Base-by-base conservation (phyloP, 2,113 vertebrate genomes). In the Azemiops feae region DNA sequence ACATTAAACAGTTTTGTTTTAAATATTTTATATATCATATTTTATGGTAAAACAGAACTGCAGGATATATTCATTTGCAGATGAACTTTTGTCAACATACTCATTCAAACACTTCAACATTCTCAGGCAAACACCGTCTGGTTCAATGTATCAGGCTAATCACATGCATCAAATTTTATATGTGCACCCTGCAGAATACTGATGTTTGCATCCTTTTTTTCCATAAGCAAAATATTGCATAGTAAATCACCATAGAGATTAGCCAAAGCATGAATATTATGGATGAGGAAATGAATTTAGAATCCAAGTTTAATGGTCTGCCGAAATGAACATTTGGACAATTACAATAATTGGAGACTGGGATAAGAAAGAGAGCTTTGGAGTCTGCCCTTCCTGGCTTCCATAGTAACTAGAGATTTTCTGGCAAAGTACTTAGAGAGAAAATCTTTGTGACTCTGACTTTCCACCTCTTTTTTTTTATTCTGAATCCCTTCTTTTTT, bases 41-140 rank as follows among this genome's bases (percentile, higher is more conserved):
- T 92, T 89, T 25, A 89, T 86, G 81, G 25, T 92, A 64, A 12
- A 60, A 53, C 39, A 91, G 93, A 89, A 25, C 11, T 1, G 60
- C 0, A 10, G 2, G 25, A 6, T 0, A 91, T 1, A 0, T 52
- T 58, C 0, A 1, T 0, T 88, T 25, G 39, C 5, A 0, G 85
- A 20, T 87, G 55, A 90, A 50, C 6, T 3, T 47, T 30, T 54
- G 50, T 81, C 90, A 91, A 81, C 7, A 23, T 43, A 27, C 5
- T 85, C 22, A 85, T 85, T 85, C 52, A 57, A 55, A 45, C 43
- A 9, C 23, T 85, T 81, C 50, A n/a, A 45, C 52, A 55, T 91
- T 43, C 43, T 27, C 69, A 85, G 54, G 7, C 8, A 85, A 54
- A 85, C 43, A 27, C 18, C 14, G 20, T 55, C 52, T 88, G 53